Evolutionary conservation across 2,113 vertebrate species (phyloP), one percentile per base, ranked within the genome.

Genomic region (Nestor notabilis): DNA sequence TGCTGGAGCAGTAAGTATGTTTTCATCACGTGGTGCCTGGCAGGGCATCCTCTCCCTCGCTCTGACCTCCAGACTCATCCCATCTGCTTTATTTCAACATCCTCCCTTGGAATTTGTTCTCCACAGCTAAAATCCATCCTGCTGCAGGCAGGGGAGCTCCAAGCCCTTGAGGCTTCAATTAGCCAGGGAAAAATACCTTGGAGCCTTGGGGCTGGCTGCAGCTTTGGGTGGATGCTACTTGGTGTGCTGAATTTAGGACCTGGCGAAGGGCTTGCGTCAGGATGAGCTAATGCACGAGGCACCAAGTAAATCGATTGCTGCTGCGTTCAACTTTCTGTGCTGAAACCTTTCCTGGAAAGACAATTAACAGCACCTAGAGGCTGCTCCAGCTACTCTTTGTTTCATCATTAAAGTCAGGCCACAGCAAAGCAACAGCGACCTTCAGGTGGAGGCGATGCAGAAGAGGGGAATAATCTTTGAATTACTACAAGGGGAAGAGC

Each of bases 331-430:
- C 85, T 76, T 39, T 24, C 64, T 39, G 68, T 8, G 9, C 84
- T 37, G 79, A 77, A 93, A 83, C 41, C 88, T 64, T 68, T 37
- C 93, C 88, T 89, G 83, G 76, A 96, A 87, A 94, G 93, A 72
- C 85, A 93, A 82, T 94, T 89, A 94, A 64, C 56, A 1, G 76
- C 88, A 89, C 78, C 71, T 24, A 81, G 43, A 5, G 49, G 61
- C 81, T 0, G 0, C 65, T 87, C n/a, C 0, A 0, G 43, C 70
- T 44, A 66, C 91, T 89, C 55, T n/a, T 87, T 81, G 76, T 72
- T 85, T 63, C 17, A 4, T 74, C 86, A 93, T 92, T 94, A 83
- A 90, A 88, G 83, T 41, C 95, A 94, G 80, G 74, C 31, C 80
- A 49, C 46, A 56, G 83, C 52, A 56, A 70, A 95, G 86, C 64